These are phyloP conservation scores for Caradrina clavipalpis DNA, from an alignment of 2,888 invertebrate genomes.

Conservation along the genomic window DNA sequence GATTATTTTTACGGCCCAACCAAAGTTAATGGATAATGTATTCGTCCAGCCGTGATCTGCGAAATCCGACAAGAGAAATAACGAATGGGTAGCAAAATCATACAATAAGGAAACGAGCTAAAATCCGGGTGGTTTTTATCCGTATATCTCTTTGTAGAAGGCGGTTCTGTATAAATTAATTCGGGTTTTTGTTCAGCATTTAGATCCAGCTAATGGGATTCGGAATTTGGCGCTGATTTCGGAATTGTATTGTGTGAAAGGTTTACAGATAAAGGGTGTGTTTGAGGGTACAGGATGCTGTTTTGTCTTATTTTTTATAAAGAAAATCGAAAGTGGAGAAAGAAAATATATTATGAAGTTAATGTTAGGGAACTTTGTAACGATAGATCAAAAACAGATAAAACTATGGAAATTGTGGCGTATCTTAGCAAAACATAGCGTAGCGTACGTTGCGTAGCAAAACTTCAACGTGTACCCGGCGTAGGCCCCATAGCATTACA, in stretches of 20 bases:
- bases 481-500: neutral
- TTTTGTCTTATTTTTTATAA: conserved; percentile 34
- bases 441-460: no score
- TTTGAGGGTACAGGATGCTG: conserved; percentile 19
- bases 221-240: conserved; percentile 43
- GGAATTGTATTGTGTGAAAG: conserved; percentile 49
- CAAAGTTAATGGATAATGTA: conserved; percentile 76
- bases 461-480: no score
- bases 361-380: no score
- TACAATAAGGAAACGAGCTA: conserved; percentile 79
- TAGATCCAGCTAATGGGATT: conserved; percentile 50
- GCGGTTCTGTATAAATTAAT: conserved; percentile 66
- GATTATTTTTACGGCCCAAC: conserved; percentile 69
- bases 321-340: neutral
- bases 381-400: no score
- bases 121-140: conserved; percentile 60
- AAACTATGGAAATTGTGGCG: no score
- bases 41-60: conserved; percentile 74
- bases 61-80: conserved; percentile 73
- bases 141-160: conserved; percentile 62
- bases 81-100: conserved; percentile 79
- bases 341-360: neutral
- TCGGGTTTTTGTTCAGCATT: conserved; percentile 62
- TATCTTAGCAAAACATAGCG: no score
- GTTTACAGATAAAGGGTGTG: conserved; percentile 21